Evolutionary conservation across 2,888 invertebrate species (phyloP), one percentile per base, ranked within the genome.

Genomic region (Caradrina kadenii): DNA sequence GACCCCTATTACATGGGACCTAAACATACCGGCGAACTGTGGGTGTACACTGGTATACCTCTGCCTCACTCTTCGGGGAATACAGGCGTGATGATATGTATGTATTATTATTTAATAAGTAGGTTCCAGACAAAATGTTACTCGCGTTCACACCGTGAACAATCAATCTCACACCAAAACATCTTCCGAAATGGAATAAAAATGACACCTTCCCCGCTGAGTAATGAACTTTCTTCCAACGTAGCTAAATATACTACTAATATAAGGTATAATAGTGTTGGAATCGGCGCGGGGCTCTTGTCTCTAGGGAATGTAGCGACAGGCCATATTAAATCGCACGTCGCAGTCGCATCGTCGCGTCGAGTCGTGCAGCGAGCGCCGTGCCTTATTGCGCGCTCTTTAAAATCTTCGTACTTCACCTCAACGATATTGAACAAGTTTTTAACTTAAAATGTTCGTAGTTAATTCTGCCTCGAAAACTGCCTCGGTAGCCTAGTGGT

Each of bases 371-470:
- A 58, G 68, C 69, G 63, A 26, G 59, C 31, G 39, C 59, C 60
- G 62, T 63, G 63, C 80, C 73, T 81, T 89, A 89, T 88, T 83
- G 87, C 87, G 61, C 80, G 78, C 82, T 81, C 80, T 86, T 87
- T 86, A 83, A 83, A 87, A 87, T 82, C 82, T 86, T 84, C 78
- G 58, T 73, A 76, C 76, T 80, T 83, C 64, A 84, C 75, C 75
- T 69, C 75, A 77, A 76, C 76, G 80, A 81, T 89, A 89, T 89
- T 88, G 85, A 81, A 85, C 76, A 87, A 89, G 86, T 89, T 89
- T 85, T 66, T 7, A 63, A 71, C 73, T 69, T 63, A 70, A 62
- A 79, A 59, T 55, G 65, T 71, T 71, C 75, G 66, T 74, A 80
- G 79, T 82, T 86, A 69, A 80, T 72, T 73, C 62, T 61, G 58